phyloP scores from a whole-genome alignment of 2,888 invertebrate species.

The Celastrina argiolus region DNA sequence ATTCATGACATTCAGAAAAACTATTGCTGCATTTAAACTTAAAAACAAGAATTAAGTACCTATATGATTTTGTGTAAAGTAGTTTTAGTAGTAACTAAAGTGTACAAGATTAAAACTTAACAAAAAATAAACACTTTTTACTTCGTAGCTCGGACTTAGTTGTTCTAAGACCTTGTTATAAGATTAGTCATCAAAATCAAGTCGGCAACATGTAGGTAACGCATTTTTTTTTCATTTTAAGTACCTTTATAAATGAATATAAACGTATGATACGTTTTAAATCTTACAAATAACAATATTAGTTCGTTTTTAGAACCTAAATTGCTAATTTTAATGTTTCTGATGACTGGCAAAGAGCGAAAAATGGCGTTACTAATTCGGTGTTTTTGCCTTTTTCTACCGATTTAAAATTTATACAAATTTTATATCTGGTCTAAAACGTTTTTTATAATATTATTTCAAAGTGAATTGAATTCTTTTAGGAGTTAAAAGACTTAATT shows the following conservation, averaged over 20 bases:
- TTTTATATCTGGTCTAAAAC: background rate
- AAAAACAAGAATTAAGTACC: background rate
- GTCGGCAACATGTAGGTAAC: constrained; percentile 36
- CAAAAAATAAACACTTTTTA: background rate
- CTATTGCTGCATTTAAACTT: too few relatives aligned
- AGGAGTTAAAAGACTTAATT: constrained; percentile 36
- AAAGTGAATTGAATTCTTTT: background rate
- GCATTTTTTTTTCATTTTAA: background rate
- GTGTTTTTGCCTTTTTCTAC: constrained; percentile 37
- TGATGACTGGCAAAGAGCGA: constrained; percentile 57
- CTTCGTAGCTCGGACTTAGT: constrained; percentile 35
- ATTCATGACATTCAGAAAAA: too few relatives aligned
- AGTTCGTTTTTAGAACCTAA: background rate
- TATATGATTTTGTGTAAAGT: background rate
- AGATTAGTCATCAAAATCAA: constrained; percentile 60
- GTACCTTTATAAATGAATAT: background rate
- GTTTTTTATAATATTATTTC: background rate
- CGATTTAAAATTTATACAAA: background rate
- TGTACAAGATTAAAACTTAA: background rate
- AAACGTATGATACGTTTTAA: background rate
- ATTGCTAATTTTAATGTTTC: constrained; percentile 44
- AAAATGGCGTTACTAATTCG: constrained; percentile 70
- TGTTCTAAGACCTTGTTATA: constrained; percentile 46
- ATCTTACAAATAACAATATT: background rate
- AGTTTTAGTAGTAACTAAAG: background rate